Base-by-base conservation (phyloP, 1,140 invertebrate genomes). In the Spodoptera litura region DNA sequence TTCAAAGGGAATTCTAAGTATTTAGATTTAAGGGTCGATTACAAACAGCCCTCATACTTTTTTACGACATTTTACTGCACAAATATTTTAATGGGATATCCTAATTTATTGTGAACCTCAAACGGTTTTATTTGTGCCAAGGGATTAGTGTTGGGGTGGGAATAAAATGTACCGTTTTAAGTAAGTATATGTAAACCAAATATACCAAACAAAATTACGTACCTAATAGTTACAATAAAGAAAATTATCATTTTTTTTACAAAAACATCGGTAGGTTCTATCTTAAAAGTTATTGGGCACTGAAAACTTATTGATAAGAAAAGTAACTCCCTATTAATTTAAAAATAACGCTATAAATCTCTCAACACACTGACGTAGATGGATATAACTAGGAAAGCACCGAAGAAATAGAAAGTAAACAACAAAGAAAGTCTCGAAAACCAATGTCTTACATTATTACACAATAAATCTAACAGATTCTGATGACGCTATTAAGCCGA, bases 401-500 rank as follows among this genome's bases (percentile, higher is more conserved):
- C n/a, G 44, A n/a, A 25, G 61, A 66, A 49, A 49, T 12, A 66
- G 62, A 66, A 66, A 66, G 62, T 13, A 35, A 61, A 61, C 27
- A 61, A 61, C 13, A 35, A 61, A 61, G 27, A 61, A 61, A 61
- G 27, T 13, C 38, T 25, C 9, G 6, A 66, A 66, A 66, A 9
- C 20, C 38, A 38, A 64, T 20, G 38, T 44, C n/a, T 44, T 49
- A 49, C 62, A 66, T 66, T n/a, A 66, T 49, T 66, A 55, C 52
- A 72, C 20, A 71, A 71, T 71, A 71, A 71, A 71, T 56, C 13
- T 53, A 27, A 70, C n/a, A n/a, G 12, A 56, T 38, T 55, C 55
- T 74, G 55, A 74, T 61, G 71, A 75, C n/a, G 49, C 73, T 35
- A 75, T 62, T 52, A 62, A 64, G n/a, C 59, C 11, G n/a, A 64